Percentiles rank a stretch among this genome's conserved stretches.
Evolutionary conservation across 2,113 vertebrate genomes (phyloP).

Genomic region (Bolborhynchus lineola): DNA sequence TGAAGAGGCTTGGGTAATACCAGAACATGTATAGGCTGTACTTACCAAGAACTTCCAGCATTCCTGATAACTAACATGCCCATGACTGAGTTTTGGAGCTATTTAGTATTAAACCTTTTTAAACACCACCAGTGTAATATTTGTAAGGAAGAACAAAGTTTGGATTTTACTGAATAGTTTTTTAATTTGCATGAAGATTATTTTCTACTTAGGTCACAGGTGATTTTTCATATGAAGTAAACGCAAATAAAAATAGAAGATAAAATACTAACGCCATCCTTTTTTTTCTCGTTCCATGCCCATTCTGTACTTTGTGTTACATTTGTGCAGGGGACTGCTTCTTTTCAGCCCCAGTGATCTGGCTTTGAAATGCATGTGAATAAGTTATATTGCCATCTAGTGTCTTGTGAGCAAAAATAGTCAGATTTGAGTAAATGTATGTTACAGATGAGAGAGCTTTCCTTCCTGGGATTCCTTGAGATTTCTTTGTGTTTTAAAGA

Average conservation of each 20-base stretch:
- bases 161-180: not conserved
- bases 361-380: not conserved
- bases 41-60: not conserved
- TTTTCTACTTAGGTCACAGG: not conserved
- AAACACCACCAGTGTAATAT: not conserved
- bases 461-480: not conserved
- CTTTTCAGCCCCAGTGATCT: not conserved
- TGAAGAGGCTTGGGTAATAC: not conserved
- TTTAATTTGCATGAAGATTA: not conserved
- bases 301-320: not conserved
- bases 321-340: not conserved
- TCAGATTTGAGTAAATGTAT: not conserved
- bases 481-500: not conserved
- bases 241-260: not conserved
- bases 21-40: not conserved
- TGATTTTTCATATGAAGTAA: not conserved
- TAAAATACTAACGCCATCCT: not conserved
- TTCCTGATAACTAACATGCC: not conserved
- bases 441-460: not conserved
- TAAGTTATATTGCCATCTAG: conserved; percentile 49
- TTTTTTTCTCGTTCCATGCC: not conserved
- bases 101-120: not conserved
- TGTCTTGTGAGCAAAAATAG: not conserved
- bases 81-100: not conserved
- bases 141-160: not conserved